Evolutionary conservation across 2,888 invertebrate genomes (phyloP).

Genomic region (Drosophila yooni): DNA sequence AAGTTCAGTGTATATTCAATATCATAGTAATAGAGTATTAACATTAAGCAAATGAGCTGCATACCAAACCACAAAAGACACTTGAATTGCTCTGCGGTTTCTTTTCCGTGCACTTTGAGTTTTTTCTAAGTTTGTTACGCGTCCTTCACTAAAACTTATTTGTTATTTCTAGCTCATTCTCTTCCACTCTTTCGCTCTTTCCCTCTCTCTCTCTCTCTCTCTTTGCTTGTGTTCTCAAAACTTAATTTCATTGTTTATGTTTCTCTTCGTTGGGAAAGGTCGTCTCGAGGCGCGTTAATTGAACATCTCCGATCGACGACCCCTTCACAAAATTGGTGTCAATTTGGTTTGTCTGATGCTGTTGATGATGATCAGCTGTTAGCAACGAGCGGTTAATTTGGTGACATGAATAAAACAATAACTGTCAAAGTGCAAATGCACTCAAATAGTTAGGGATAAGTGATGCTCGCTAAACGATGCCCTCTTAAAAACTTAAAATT

Average conservation of each 20-base stretch:
- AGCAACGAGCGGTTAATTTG: slow-evolving; percentile 31
- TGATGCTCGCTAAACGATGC: background rate
- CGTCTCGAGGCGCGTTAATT: slow-evolving; percentile 62
- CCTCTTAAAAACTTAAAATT: background rate
- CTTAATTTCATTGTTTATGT: slow-evolving; percentile 20
- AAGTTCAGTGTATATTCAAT: slow-evolving; percentile 55
- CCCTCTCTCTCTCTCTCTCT: slow-evolving; percentile 5
- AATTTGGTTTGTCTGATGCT: slow-evolving; percentile 47
- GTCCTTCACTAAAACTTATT: slow-evolving; percentile 21
- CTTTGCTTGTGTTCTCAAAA: slow-evolving; percentile 29
- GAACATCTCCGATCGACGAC: slow-evolving; percentile 47
- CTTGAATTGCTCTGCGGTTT: slow-evolving; percentile 2
- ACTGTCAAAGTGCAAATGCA: slow-evolving; percentile 24
- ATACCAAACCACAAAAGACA: slow-evolving; percentile 5
- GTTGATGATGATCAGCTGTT: slow-evolving; percentile 29
- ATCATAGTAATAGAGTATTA: background rate
- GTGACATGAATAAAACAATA: slow-evolving; percentile 42
- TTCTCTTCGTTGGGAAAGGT: slow-evolving; percentile 60
- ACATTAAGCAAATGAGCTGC: slow-evolving; percentile 8
- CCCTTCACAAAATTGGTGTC: slow-evolving; percentile 67
- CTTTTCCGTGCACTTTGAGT: background rate
- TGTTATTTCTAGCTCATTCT: background rate
- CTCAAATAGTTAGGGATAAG: background rate
- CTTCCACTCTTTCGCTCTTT: background rate
- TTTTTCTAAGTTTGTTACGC: background rate